Base-by-base conservation (phyloP, 2,797 vertebrate genomes). In the Chrysolophus pictus region DNA sequence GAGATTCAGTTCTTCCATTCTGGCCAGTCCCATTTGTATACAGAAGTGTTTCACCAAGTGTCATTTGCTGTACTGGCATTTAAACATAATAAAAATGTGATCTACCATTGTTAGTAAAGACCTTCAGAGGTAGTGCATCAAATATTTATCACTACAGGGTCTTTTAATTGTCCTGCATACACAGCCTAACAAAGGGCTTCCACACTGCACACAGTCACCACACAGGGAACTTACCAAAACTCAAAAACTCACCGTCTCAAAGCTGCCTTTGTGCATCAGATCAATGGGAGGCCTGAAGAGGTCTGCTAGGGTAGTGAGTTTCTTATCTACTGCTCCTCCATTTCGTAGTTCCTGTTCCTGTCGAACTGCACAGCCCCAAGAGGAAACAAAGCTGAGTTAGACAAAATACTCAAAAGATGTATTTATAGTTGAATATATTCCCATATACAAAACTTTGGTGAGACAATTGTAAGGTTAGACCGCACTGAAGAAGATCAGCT, bases 241-340 rank as follows among this genome's bases (percentile, higher is more conserved):
- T 26, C 19, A 90, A 55, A 31, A 82, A 96, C 98, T 98, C 96
- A 99, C 99, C 92, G 99, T 99, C 98, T 99, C 99, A 98, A 99
- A 99, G 98, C 99, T 99, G 97, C 99, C 99, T 98, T 99, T 99
- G 98, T 99, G 99, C 99, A 99, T 99, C 96, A 99, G 98, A 95
- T 99, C 99, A 93, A 99, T 99, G 83, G 99, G 99, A 80, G 99
- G 99, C 88, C 99, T 98, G 97, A 99, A 99, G 56, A 99, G 98
- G 97, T 99, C 99, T 76, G 99, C 99, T 96, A 99, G 97, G 15
- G 99, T 99, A 86, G 99, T 99, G 77, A 99, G 98, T 97, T 99
- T 99, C 98, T 99, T 99, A 97, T 99, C 99, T 96, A 99, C 98
- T 1, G 99, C 98, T 18, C 98, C 99, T 95, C 99, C 99, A 16